phyloP scores from a whole-genome alignment of 2,888 invertebrate species.

The Anagyrus pseudococci region DNA sequence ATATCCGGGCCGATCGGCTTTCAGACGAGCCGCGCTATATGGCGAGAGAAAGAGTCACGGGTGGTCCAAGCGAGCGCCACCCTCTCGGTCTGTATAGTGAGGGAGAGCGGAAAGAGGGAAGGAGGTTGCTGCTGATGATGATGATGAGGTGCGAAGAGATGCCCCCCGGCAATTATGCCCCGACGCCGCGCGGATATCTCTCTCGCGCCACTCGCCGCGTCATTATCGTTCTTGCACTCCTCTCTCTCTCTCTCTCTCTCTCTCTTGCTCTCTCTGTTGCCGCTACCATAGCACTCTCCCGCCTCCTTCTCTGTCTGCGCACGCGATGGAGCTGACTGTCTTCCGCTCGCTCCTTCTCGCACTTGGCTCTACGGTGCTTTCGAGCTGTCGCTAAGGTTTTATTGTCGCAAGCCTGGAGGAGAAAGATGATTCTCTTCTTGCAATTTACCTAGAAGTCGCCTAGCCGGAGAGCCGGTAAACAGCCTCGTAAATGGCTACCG shows the following conservation, averaged over 20 bases:
- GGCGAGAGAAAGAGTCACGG: constrained; percentile 31
- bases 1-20: constrained; percentile 19
- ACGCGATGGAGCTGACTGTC: too few species aligned
- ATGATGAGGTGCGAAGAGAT: constrained; percentile 63
- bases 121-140: constrained; percentile 40
- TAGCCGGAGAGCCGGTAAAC: constrained; percentile 8
- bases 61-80: constrained; percentile 20
- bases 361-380: neutral
- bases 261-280: constrained; percentile 1
- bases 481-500: constrained; percentile 16
- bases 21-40: constrained; percentile 6
- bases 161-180: constrained; percentile 57
- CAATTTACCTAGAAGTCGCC: constrained; percentile 30
- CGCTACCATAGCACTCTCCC: neutral
- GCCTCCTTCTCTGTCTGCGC: constrained; percentile 11
- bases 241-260: constrained; percentile 23
- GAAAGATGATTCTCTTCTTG: constrained; percentile 19
- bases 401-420: constrained; percentile 20
- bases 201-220: constrained; percentile 42
- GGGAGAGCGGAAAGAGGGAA: neutral
- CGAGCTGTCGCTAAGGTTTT: neutral
- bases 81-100: constrained; percentile 2
- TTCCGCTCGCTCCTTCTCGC: too few species aligned
- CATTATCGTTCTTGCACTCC: constrained; percentile 47
- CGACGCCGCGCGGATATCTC: constrained; percentile 35